phyloP scores from a whole-genome alignment of 2,888 invertebrate genomes.

The Rhodophaea formosa region DNA sequence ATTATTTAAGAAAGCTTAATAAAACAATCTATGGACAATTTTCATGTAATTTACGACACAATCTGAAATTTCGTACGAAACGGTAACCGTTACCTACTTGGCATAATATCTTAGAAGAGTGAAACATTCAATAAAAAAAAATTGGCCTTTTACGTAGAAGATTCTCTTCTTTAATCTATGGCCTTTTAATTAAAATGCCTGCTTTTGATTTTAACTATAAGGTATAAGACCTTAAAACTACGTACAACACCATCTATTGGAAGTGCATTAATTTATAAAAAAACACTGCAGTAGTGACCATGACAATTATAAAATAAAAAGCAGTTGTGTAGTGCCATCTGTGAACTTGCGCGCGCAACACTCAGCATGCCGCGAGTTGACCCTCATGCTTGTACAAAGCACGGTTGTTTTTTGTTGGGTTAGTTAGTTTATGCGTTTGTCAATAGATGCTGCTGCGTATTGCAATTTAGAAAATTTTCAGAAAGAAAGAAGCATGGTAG shows the following conservation, averaged over 20 bases:
- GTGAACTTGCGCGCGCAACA: conserved; percentile 55
- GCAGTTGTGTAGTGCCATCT: conserved; percentile 64
- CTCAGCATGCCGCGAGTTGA: conserved; percentile 31
- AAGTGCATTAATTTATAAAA: conserved; percentile 40
- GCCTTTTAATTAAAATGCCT: too few relatives aligned
- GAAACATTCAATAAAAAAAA: too few relatives aligned
- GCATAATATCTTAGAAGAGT: too few relatives aligned
- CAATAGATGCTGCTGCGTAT: neutral
- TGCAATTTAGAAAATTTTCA: neutral
- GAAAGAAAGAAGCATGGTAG: too few relatives aligned
- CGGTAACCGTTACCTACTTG: too few relatives aligned
- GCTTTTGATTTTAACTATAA: neutral
- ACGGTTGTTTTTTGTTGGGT: neutral
- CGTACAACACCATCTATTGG: conserved; percentile 62
- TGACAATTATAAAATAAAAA: conserved; percentile 19
- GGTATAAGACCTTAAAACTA: neutral
- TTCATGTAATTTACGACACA: too few relatives aligned
- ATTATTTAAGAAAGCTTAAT: too few relatives aligned
- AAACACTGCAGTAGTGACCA: conserved; percentile 28
- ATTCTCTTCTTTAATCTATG: too few relatives aligned
- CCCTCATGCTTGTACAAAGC: neutral
- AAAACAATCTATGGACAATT: too few relatives aligned
- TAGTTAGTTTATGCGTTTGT: neutral
- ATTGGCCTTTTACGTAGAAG: too few relatives aligned
- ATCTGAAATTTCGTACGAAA: too few relatives aligned